These are phyloP conservation scores for Antitype chi DNA, from an alignment of 2,888 invertebrate genomes.

Conservation along the genomic window DNA sequence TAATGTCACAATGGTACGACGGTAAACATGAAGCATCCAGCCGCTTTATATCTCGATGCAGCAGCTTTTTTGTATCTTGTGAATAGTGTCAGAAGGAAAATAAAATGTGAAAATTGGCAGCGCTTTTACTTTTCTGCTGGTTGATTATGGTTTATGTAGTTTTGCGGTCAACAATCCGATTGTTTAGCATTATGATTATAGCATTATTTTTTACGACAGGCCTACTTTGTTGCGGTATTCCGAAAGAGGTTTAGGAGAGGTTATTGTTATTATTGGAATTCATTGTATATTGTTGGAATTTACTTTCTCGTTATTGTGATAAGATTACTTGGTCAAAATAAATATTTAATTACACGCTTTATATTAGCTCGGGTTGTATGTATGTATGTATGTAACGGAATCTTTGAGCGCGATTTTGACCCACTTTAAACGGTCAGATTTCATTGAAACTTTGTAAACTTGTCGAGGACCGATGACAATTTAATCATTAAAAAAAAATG, in stretches of 20 bases:
- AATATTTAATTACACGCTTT: no score
- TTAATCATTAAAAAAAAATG: no score
- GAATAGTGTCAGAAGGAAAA: constrained; percentile 4
- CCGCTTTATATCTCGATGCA: constrained; percentile 21
- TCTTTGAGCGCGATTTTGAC: no score
- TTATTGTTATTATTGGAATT: no score
- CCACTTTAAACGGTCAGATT: no score
- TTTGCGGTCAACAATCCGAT: background rate
- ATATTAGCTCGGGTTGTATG: no score
- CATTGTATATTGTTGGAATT: no score
- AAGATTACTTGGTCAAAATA: background rate
- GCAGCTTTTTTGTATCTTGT: constrained; percentile 30
- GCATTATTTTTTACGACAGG: background rate
- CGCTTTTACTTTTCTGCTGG: background rate
- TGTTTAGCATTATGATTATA: background rate
- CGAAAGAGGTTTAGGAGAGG: background rate
- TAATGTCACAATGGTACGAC: constrained; percentile 42
- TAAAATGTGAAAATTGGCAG: constrained; percentile 3
- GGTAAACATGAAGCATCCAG: constrained; percentile 27
- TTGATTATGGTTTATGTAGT: background rate
- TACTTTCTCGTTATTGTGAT: background rate
- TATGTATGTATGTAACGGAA: no score
- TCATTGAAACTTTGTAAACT: no score
- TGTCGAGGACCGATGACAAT: no score
- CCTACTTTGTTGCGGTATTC: background rate